A percentile compares a stretch with the other conserved stretches of the same genome.
Evolutionary conservation across 1,140 invertebrate genomes (phyloP).

Genomic region (Drosophila hydei): DNA sequence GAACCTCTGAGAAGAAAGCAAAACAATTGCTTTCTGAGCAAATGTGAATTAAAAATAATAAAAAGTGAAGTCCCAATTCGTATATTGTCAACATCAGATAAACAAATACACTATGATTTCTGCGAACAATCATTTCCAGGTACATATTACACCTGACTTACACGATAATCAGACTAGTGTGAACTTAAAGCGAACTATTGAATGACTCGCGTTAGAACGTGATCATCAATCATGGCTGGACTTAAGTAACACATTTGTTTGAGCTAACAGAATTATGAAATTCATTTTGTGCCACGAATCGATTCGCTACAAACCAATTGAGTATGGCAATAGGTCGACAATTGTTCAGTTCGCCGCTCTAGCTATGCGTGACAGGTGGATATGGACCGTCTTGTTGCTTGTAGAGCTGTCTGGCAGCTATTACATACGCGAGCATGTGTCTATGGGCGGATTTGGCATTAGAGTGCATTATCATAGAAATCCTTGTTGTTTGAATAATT

Average conservation of each 20-base stretch:
- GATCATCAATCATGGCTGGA: conserved; percentile 17
- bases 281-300: conserved; percentile 54
- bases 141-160: conserved; percentile 30
- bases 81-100: not conserved
- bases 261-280: conserved; percentile 38
- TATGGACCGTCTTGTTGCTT: conserved; percentile 34
- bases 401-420: conserved; percentile 16
- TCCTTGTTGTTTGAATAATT: too few relatives aligned
- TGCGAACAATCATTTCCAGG: conserved; percentile 2
- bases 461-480: conserved; percentile 3
- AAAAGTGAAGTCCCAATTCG: conserved; percentile 6
- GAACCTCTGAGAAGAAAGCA: conserved; percentile 1
- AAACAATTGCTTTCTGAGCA: not conserved
- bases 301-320: conserved; percentile 40
- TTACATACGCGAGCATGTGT: conserved; percentile 8
- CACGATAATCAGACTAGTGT: conserved; percentile 6
- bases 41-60: not conserved
- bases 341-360: conserved; percentile 19
- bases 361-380: conserved; percentile 49
- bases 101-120: conserved; percentile 2
- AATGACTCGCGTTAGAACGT: not conserved
- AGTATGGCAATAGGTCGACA: conserved; percentile 7
- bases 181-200: conserved; percentile 4
- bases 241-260: conserved; percentile 24
- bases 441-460: not conserved